Base-by-base conservation (phyloP, 1,140 invertebrate species). In the Zaprionus gabonicus region DNA sequence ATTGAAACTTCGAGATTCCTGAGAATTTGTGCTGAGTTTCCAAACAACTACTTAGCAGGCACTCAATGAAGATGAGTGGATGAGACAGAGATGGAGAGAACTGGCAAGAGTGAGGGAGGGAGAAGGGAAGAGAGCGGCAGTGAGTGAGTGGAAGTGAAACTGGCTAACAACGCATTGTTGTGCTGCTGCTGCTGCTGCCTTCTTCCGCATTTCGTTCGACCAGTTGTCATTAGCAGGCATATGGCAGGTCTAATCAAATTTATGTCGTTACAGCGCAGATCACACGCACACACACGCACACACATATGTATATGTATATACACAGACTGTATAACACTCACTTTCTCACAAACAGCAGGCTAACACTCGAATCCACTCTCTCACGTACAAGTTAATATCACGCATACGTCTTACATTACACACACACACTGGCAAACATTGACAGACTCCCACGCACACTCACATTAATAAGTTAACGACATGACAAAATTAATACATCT, bases 401-500 rank as follows among this genome's bases (percentile, higher is more conserved):
- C 70, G 69, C 58, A 73, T 74, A 73, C 70, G 75, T 60, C 70
- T 41, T 55, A 63, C 62, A 46, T 80, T 80, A 77, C 69, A 27
- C 38, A 31, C 34, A 70, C 57, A 60, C 7, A 60, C 15, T 20
- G 36, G 60, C 25, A 53, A 25, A 51, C 15, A 60, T 20, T 20
- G 36, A 56, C n/a, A 62, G 10, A 56, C 23, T 27, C 31, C 23
- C 51, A 56, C 25, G 55, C 57, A 64, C 36, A 71, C 1, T 23
- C 36, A 51, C 76, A 80, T 80, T 80, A 80, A 76, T 77, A 76
- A 77, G 74, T 77, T 80, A 80, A 80, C 77, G 74, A 77, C 64
- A 80, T 60, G 66, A 64, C 69, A 49, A 63, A 67, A 76, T 78
- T 74, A 65, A 74, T 78, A 72, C 44, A 76, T 76, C 59, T 58